Base-by-base conservation (phyloP, 2,888 invertebrate genomes). In the Anoplius nigerrimus region DNA sequence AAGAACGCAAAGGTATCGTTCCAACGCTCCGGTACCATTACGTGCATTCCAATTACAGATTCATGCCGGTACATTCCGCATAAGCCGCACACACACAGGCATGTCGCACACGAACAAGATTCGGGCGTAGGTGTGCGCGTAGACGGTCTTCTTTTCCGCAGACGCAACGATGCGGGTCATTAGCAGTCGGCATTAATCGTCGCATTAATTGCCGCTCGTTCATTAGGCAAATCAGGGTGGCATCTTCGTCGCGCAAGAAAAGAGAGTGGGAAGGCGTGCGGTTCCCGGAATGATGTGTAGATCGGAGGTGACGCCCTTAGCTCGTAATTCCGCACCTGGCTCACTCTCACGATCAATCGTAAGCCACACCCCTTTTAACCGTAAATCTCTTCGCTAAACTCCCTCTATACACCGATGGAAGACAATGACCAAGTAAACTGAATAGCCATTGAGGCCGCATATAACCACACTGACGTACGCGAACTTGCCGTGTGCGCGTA, bases 201-300 rank as follows among this genome's bases (percentile, higher is more conserved):
- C 8, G 58, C 73, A 13, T 34, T 34, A 34, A 34, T 8, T 3
- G 34, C 6, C 34, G 34, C 11, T 34, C 70, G 75, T 77, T 79
- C 73, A 77, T 79, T 79, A 75, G 77, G 62, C 73, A 79, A 76
- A 69, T 74, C n/a, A n/a, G n/a, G 75, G 79, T 62, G 73, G 66
- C 56, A 21, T 53, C n/a, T 62, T 63, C 51, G 16, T 58, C 24
- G 22, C 42, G 21, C 2, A 13, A 58, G 58, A 58, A 58, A 16
- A 13, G 21, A 48, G 46, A 48, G 45, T 11, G 18, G 34, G 34
- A 3, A 53, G 20, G 21, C 24, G 21, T 24, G 21, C 13, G 53
- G 6, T n/a, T n/a, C n/a, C 15, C 46, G 20, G 56, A 11, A 34
- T 34, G 34, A 34, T 34, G 34, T 34, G 34, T 34, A 34, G 34